Base-by-base conservation (phyloP, 2,797 vertebrate genomes). In the Eleutherodactylus coqui region DNA sequence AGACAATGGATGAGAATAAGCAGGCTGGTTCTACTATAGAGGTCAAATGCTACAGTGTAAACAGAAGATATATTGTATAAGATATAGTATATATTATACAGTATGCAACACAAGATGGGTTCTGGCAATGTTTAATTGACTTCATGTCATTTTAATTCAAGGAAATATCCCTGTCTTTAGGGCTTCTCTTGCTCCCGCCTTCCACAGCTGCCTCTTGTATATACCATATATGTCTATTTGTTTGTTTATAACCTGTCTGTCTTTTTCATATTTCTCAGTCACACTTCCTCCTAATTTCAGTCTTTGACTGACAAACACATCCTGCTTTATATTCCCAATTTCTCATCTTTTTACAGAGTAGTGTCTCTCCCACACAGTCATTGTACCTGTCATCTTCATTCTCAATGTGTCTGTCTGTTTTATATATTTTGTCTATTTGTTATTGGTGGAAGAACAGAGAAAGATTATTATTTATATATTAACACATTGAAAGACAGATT, bases 231-330 rank as follows among this genome's bases (percentile, higher is more conserved):
- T 13, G 27, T 80, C 85, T 90, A 89, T 88, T 89, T 82, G 89
- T 91, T 86, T 86, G 91, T 92, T 92, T 92, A 92, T 80, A 93
- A 94, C 94, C 92, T 94, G 92, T 92, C 92, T 89, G 89, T 90
- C 89, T 91, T 92, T 90, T 92, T 89, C 87, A 89, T 89, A 87
- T 83, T 38, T 70, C 69, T 69, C 47, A 80, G 36, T 81, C 36
- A 45, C 73, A 62, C 62, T 75, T 24, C 43, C 47, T 84, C 64
- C 62, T 79, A 88, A 79, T 86, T 69, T 79, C 64, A 10, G 17
- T 67, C 81, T 80, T 62, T 62, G 36, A 34, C 77, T 82, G 73
- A 45, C 85, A 87, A 83, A 73, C 67, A 75, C 41, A 80, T 84
- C 82, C 45, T 49, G 55, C 43, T 80, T 80, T 75, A 75, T 87